phyloP scores from a whole-genome alignment of 2,888 invertebrate species.

The Brenthis hecate region DNA sequence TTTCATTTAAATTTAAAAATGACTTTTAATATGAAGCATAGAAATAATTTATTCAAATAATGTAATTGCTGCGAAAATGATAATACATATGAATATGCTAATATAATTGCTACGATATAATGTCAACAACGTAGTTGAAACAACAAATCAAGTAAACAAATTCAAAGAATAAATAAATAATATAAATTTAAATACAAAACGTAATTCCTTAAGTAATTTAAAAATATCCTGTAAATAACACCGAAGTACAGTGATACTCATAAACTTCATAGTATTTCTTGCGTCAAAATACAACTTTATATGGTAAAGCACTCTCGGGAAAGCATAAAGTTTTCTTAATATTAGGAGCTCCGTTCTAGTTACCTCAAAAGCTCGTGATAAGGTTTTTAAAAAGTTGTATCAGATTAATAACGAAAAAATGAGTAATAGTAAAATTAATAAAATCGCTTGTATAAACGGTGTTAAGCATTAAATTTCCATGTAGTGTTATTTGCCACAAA shows the following conservation, averaged over 20 bases:
- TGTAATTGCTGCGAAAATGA: too few relatives aligned
- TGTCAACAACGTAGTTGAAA: too few relatives aligned
- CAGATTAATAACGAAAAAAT: conserved; percentile 3
- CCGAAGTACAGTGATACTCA: conserved; percentile 9
- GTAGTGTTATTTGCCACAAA: conserved; percentile 6
- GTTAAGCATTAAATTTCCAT: not conserved
- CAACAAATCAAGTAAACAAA: too few relatives aligned
- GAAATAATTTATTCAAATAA: too few relatives aligned
- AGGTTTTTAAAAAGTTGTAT: conserved; percentile 13
- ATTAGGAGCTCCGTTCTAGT: conserved; percentile 7
- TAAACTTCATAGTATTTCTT: conserved; percentile 27
- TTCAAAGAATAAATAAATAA: too few relatives aligned
- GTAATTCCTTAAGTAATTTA: not conserved
- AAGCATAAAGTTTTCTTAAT: conserved; percentile 30
- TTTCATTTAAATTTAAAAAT: too few relatives aligned
- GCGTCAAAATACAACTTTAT: conserved; percentile 30
- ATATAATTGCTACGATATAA: too few relatives aligned
- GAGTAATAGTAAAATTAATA: not conserved
- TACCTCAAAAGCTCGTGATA: conserved; percentile 1
- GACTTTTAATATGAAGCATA: too few relatives aligned
- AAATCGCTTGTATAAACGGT: not conserved
- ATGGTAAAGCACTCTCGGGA: conserved; percentile 32
- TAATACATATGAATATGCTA: too few relatives aligned
- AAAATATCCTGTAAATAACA: conserved; percentile 16
- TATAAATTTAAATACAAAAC: too few relatives aligned